Conservation (phyloP, 2,797 vertebrate genomes). For the Salarias fasciatus region DNA sequence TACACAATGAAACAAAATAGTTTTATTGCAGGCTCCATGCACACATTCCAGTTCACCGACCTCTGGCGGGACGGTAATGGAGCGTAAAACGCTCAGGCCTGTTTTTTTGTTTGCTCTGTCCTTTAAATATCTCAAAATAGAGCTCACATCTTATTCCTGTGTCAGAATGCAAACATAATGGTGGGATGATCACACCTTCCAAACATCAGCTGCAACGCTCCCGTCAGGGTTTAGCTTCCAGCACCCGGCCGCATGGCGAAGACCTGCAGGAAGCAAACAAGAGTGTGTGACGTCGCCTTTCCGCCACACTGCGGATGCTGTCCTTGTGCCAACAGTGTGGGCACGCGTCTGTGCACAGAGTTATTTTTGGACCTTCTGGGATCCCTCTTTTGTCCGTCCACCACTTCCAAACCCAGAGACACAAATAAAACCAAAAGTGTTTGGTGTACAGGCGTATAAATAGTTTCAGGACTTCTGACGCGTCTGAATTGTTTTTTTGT, state of each 20-base stretch:
- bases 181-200: not conserved
- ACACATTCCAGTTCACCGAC: no score
- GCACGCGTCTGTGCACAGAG: not conserved
- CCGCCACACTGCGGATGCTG: not conserved
- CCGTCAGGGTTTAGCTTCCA: not conserved
- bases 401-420: not conserved
- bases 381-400: slow-evolving; percentile 2
- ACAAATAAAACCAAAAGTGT: slow-evolving; percentile 1
- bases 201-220: no score
- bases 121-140: no score
- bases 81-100: no score
- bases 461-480: no score
- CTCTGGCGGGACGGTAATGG: no score
- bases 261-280: slow-evolving; percentile 11
- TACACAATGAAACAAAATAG: no score
- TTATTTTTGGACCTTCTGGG: not conserved
- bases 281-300: not conserved
- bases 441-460: not conserved
- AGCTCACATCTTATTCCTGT: no score
- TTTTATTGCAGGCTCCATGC: no score
- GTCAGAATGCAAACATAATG: no score
- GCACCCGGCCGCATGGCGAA: not conserved
- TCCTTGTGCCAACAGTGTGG: not conserved
- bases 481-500: no score
- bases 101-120: no score